Evolutionary conservation across 2,113 vertebrate genomes (phyloP).

Genomic region (Haemorhous mexicanus): DNA sequence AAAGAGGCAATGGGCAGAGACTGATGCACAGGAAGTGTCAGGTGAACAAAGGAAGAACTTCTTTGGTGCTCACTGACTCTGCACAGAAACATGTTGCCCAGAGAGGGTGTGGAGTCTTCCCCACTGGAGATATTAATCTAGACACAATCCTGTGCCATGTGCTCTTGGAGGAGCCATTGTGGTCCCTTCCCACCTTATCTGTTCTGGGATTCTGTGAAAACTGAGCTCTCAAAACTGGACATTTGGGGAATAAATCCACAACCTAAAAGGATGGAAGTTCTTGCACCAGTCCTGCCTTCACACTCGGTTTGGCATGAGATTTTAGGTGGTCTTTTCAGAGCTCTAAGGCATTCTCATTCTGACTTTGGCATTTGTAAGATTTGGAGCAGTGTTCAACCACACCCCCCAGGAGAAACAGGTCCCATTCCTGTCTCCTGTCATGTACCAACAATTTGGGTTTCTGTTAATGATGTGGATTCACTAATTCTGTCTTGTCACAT

Average conservation of each 20-base stretch:
- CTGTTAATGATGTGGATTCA: not conserved
- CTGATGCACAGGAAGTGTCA: not conserved
- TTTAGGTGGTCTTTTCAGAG: not conserved
- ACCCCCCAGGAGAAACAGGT: not conserved
- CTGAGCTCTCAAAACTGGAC: not conserved
- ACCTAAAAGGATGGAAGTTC: not conserved
- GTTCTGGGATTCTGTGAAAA: not conserved
- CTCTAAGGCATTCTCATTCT: not conserved
- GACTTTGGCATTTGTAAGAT: not conserved
- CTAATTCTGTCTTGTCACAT: not conserved
- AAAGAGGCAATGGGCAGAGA: fast-evolving
- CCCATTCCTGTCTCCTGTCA: not conserved
- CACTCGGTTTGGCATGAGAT: not conserved
- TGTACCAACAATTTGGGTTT: not conserved
- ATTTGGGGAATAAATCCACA: not conserved
- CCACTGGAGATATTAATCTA: too few relatives aligned
- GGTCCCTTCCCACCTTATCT: not conserved
- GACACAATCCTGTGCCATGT: too few relatives aligned
- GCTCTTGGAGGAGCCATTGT: not conserved
- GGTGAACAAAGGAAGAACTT: not conserved
- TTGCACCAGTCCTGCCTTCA: not conserved
- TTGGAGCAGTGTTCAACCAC: not conserved
- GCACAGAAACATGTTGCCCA: not conserved
- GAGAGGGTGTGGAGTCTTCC: not conserved
- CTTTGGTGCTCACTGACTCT: not conserved